Base-by-base conservation (phyloP, 2,113 vertebrate genomes). In the Phalacrocorax aristotelis region DNA sequence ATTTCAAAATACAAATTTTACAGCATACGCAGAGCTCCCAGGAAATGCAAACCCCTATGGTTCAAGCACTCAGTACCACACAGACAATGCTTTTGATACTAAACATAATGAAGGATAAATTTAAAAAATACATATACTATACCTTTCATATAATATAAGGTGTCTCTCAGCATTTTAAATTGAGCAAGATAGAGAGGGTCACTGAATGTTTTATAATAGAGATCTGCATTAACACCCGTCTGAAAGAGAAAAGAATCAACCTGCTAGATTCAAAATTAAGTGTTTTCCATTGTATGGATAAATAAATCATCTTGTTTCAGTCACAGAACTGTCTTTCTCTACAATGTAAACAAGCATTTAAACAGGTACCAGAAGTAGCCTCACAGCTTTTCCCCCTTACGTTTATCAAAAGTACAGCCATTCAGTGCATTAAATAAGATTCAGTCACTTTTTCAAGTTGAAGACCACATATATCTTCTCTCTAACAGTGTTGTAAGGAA, bases 131-230 rank as follows among this genome's bases (percentile, higher is more conserved):
- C 8, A 66, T 71, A 48, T 54, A 83, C 71, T 89, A 15, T 97
- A 99, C 99, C 99, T 98, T 98, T 99, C 98, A 99, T 99, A 95
- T 99, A 98, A 93, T 99, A 99, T 15, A 99, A 98, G 4, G 99
- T 99, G 95, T 99, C 99, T 55, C 99, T 98, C 81, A 99, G 98
- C 99, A 99, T 99, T 98, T 99, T 99, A 98, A 99, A 99, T 95
- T 99, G 98, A 94, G 99, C 98, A 94, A 99, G 99, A 23, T 99
- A 99, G 38, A 99, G 98, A 48, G 99, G 98, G 83, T 99, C 99
- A 81, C 99, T 99, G 98, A 99, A 99, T 32, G 98, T 95, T 97
- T 98, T 98, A 75, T 99, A 99, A 91, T 98, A 98, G 77, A 99
- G 97, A 87, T 98, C 98, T 71, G 97, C 77, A 68, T 96, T 97